These are phyloP conservation scores for Carollia perspicillata DNA, from an alignment of 2,113 vertebrate genomes.

Conservation along the genomic window DNA sequence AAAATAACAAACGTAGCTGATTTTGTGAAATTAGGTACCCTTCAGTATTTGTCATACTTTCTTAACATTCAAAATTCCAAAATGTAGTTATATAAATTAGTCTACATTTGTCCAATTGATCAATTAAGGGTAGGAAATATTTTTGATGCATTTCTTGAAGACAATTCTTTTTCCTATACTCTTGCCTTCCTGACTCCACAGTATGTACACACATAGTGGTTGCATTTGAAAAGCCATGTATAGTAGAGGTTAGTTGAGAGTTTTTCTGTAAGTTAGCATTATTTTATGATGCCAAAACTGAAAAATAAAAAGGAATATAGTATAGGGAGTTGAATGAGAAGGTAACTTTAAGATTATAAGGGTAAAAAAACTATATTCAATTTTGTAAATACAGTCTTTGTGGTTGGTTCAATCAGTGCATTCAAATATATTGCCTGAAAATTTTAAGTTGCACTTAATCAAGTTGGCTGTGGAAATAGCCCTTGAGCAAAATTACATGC, in stretches of 20 bases:
- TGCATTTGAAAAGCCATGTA: slow-evolving; percentile 10
- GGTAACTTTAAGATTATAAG: slow-evolving; percentile 30
- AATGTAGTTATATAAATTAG: neutral
- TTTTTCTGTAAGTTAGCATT: slow-evolving; percentile 35
- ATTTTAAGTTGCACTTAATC: slow-evolving; percentile 60
- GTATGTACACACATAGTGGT: neutral
- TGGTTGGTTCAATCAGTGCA: slow-evolving; percentile 17
- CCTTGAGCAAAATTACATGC: slow-evolving; percentile 66
- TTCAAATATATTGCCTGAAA: slow-evolving; percentile 57
- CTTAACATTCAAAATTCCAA: neutral
- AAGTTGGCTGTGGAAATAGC: slow-evolving; percentile 68
- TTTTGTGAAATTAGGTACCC: slow-evolving; percentile 8
- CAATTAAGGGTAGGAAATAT: neutral
- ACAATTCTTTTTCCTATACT: neutral
- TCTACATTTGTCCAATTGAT: neutral
- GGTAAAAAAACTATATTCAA: slow-evolving; percentile 10
- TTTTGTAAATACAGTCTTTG: slow-evolving; percentile 53
- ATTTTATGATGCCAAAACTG: neutral
- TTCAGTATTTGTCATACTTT: neutral
- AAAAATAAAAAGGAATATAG: slow-evolving; percentile 39
- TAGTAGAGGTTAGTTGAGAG: neutral
- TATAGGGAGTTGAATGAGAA: neutral
- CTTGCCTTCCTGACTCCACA: neutral
- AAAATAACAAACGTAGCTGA: neutral
- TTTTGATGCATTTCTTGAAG: slow-evolving; percentile 9